Evolutionary conservation across 2,797 vertebrate species (phyloP).

Genomic region (Miopithecus talapoin): DNA sequence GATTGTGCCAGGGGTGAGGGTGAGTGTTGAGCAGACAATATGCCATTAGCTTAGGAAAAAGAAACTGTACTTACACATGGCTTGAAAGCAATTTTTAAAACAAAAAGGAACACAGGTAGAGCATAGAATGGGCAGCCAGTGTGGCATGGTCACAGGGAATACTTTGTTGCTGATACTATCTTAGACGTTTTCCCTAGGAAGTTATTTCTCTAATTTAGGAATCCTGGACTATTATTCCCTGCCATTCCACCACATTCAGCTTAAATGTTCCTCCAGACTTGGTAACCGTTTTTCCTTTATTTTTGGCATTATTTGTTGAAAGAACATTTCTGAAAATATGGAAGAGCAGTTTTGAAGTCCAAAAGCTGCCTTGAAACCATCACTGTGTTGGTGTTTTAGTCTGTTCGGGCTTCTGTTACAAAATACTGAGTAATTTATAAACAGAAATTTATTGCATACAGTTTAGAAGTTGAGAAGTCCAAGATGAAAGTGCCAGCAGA

Average conservation of each 20-base stretch:
- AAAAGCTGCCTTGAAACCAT: slow-evolving; percentile 31
- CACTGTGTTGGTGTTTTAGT: not conserved
- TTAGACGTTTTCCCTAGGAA: slow-evolving; percentile 11
- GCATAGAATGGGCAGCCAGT: not conserved
- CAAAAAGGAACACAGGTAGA: not conserved
- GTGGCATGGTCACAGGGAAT: not conserved
- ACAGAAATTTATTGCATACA: not conserved
- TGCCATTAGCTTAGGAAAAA: not conserved
- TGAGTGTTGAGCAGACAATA: not conserved
- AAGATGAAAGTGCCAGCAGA: not conserved
- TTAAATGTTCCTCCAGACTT: slow-evolving; percentile 32
- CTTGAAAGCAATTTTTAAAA: not conserved
- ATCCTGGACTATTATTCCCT: slow-evolving; percentile 6
- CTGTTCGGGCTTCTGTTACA: not conserved
- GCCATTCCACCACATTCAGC: not conserved
- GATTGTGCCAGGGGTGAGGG: not conserved
- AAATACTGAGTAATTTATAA: not conserved
- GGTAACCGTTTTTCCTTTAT: not conserved
- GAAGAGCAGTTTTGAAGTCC: slow-evolving; percentile 34
- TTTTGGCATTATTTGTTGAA: slow-evolving; percentile 17
- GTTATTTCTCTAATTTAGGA: slow-evolving; percentile 23
- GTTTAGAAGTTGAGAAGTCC: not conserved
- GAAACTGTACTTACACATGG: not conserved
- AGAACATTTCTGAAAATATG: slow-evolving; percentile 19
- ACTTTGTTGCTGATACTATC: not conserved